Base-by-base conservation (phyloP, 2,113 vertebrate genomes). In the Sceloporus undulatus region DNA sequence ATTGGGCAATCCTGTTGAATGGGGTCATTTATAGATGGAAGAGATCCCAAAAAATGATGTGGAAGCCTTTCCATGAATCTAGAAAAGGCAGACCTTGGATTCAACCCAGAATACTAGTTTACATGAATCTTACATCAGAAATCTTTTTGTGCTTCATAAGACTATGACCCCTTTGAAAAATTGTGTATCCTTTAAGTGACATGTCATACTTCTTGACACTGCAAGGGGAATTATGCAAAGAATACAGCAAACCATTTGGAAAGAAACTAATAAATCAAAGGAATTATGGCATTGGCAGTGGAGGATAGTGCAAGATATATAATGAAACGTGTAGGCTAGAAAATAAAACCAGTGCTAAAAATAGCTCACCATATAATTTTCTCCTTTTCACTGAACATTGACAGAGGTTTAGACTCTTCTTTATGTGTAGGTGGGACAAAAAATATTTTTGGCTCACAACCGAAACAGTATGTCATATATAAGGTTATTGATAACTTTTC, bases 381-480 rank as follows among this genome's bases (percentile, higher is more conserved):
- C 66, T 71, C 16, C 40, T 70, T 84, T 34, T 71, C 66, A 73
- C 73, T 29, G 9, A 81, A 68, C 34, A 73, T 13, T 73, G 70
- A 84, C 27, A 84, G 68, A 73, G 18, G 42, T n/a, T 82, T 82
- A 56, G 27, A 56, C 92, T 11, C 14, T 68, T 79, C 29, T 25
- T 0, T 25, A 25, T 0, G 0, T 2, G 9, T 62, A 85, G 75
- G 78, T 13, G 38, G 80, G 66, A 54, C 10, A 62, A 73, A 68
- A 18, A 62, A 11, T 4, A 27, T 4, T 59, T 85, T 80, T 83
- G 79, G 29, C 68, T 7, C 9, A 73, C 42, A 73, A 0, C 10
- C 38, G 75, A 62, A 18, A 9, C 77, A 84, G n/a, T 21, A 0
- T 80, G 0, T 9, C 52, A 42, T 79, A 6, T 48, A 75, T 13